These are phyloP conservation scores for Hystrix brachyura DNA, from an alignment of 2,113 vertebrate species.

Conservation along the genomic window DNA sequence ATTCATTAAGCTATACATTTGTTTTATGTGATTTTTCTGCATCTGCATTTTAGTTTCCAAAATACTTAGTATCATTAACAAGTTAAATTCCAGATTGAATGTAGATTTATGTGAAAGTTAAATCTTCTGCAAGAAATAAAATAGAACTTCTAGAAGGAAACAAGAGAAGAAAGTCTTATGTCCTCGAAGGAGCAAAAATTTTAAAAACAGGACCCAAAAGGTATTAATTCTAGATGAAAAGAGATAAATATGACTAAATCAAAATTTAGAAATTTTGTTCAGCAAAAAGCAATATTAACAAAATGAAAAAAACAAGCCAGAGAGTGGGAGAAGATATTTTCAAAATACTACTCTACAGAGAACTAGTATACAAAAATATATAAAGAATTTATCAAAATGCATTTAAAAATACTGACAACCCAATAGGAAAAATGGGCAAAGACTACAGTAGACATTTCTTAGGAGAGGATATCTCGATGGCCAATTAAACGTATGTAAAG, in stretches of 20 bases:
- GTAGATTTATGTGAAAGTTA: not conserved
- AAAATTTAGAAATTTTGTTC: not conserved
- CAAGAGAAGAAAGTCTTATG: slow-evolving; percentile 2
- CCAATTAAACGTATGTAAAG: not conserved
- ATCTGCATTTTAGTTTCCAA: not conserved
- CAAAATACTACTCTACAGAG: not conserved
- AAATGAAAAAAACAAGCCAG: slow-evolving; percentile 19
- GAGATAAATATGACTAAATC: not conserved
- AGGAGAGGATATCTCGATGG: not conserved
- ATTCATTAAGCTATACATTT: not conserved
- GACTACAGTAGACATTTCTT: not conserved
- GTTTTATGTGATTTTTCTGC: not conserved
- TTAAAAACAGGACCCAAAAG: not conserved
- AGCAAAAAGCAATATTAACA: not conserved
- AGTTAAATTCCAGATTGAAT: not conserved
- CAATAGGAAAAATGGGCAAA: not conserved
- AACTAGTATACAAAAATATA: not conserved
- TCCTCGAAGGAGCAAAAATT: not conserved
- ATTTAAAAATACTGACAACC: not conserved
- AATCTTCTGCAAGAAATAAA: not conserved
- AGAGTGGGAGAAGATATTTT: not conserved
- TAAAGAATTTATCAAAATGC: not conserved
- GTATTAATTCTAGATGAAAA: not conserved
- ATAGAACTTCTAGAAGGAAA: not conserved
- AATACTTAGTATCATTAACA: not conserved